Conservation (phyloP, 2,888 invertebrate genomes). For the Endomychus coccineus region DNA sequence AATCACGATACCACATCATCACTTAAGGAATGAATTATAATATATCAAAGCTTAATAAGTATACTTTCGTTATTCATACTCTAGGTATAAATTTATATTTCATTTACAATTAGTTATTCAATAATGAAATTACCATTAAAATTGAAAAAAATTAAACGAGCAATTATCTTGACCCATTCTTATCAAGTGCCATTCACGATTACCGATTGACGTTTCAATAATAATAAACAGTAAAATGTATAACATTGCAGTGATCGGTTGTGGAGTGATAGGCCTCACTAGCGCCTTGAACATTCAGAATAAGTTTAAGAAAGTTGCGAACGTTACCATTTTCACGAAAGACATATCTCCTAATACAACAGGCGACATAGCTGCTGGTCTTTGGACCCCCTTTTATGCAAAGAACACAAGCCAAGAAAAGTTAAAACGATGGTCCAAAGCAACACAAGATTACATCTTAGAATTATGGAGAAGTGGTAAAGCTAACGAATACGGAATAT, state of each 20-base stretch:
- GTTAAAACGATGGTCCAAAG: slow-evolving; percentile 50
- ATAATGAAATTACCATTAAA: no score
- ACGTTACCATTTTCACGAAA: slow-evolving; percentile 58
- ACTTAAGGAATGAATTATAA: no score
- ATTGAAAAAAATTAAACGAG: no score
- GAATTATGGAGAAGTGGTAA: slow-evolving; percentile 54
- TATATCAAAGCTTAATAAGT: no score
- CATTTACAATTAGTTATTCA: no score
- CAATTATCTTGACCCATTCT: no score
- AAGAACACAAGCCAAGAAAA: slow-evolving; percentile 48
- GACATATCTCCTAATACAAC: slow-evolving; percentile 61
- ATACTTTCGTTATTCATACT: no score
- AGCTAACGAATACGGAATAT: slow-evolving; percentile 20
- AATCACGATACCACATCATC: no score
- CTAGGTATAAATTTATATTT: no score
- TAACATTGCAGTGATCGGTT: slow-evolving; percentile 7
- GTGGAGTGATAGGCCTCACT: slow-evolving; percentile 9
- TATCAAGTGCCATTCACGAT: no score
- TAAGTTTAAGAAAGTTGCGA: slow-evolving; percentile 4
- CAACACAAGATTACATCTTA: slow-evolving; percentile 53
- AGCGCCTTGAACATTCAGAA: slow-evolving; percentile 2
- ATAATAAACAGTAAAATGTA: no score
- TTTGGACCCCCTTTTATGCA: slow-evolving; percentile 59
- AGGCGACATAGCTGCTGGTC: slow-evolving; percentile 68
- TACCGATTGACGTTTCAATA: no score